These are phyloP conservation scores for Lepus townsendii DNA, from an alignment of 2,797 vertebrate species.

Conservation along the genomic window DNA sequence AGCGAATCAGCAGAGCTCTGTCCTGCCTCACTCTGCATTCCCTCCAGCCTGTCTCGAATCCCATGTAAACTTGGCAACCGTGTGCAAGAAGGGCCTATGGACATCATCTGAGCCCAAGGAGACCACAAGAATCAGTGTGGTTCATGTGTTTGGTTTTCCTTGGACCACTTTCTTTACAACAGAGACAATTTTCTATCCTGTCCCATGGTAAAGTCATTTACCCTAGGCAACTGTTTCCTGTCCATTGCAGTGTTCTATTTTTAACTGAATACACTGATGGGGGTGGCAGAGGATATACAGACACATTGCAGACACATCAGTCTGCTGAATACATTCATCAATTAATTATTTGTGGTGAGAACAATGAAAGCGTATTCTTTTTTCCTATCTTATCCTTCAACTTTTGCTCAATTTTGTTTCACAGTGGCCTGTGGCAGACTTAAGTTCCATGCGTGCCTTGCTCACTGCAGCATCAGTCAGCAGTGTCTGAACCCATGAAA, in stretches of 20 bases:
- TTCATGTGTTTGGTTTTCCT: background rate
- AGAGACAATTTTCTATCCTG: slow-evolving; percentile 28
- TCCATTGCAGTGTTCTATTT: background rate
- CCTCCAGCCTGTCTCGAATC: background rate
- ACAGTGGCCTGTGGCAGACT: background rate
- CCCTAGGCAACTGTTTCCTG: background rate
- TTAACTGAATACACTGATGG: background rate
- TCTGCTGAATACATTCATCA: background rate
- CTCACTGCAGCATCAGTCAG: background rate
- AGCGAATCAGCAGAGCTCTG: background rate
- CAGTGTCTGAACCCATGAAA: background rate
- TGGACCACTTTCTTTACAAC: background rate
- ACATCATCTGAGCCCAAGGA: background rate
- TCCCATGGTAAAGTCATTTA: background rate
- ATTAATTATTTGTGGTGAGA: background rate
- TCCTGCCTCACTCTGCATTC: background rate
- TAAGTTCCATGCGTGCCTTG: background rate
- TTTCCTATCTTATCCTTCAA: slow-evolving; percentile 3
- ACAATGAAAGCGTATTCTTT: background rate
- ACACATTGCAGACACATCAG: background rate
- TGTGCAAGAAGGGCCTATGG: background rate
- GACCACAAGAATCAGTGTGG: background rate
- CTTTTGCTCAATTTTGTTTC: background rate
- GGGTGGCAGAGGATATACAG: background rate
- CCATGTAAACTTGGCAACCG: background rate